Base-by-base conservation (phyloP, 2,113 vertebrate genomes). In the Myocastor coypus region DNA sequence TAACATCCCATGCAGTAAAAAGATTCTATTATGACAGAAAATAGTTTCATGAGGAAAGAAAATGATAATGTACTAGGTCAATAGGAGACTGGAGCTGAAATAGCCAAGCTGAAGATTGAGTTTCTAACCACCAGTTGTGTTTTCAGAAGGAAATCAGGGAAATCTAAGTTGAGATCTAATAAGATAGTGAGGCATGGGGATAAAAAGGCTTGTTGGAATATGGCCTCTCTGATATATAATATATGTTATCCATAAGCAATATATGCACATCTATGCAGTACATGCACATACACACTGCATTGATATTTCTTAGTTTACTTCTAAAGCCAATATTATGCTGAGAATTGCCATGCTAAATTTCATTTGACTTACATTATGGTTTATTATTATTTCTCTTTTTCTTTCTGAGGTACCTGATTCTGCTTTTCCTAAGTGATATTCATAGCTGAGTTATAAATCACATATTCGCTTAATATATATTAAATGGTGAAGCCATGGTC, bases 331-430 rank as follows among this genome's bases (percentile, higher is more conserved):
- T 37, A 85, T 55, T 32, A 61, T 68, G 37, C 30, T 61, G 61
- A 85, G 30, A 61, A 77, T 59, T 89, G 66, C 37, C 66, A 57
- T 90, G 37, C 55, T 63, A 11, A 46, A 46, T 91, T 61, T 50
- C 32, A 61, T 50, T 85, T 85, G 30, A 4, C 57, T 50, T 87
- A 57, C n/a, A 68, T 78, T 85, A 52, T 85, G 17, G 37, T 26
- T 20, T 69, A 69, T 89, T 61, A 78, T 94, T 94, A 50, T 83
- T 88, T 78, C n/a, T 66, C n/a, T 57, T 86, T 84, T 78, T 77
- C 28, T 84, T n/a, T 22, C 46, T 46, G 26, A 66, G 32, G 50
- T n/a, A 28, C 22, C 57, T 50, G 61, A 78, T 32, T 83, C 22
- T 26, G 40, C 46, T n/a, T 87, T 90, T 68, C 30, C 87, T 94